Conservation (phyloP, 1,140 invertebrate genomes). For the Zaprionus ornatus region DNA sequence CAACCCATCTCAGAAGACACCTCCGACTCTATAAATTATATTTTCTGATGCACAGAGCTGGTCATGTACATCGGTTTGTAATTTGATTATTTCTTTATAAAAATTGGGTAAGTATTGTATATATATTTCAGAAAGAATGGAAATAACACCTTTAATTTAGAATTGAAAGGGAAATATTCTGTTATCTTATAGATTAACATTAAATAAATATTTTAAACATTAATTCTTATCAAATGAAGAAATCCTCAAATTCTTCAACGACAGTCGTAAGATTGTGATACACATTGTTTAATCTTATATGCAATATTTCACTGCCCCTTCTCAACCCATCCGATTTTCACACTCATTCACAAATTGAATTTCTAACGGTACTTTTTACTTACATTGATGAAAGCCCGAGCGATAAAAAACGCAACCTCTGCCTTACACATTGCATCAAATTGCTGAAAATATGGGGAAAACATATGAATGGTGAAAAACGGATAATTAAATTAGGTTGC, state of each 20-base stretch:
- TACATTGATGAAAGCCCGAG: constrained; percentile 88
- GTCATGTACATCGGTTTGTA: too few species aligned
- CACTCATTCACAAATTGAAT: not conserved
- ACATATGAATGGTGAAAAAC: constrained; percentile 2
- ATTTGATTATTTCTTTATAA: too few species aligned
- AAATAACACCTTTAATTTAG: too few species aligned
- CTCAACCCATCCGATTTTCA: not conserved
- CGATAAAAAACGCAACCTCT: constrained; percentile 89
- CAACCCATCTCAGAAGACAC: too few species aligned
- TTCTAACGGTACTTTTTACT: constrained; percentile 83
- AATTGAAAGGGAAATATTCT: not conserved
- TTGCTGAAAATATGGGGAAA: constrained; percentile 86
- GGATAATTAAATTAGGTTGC: constrained; percentile 23
- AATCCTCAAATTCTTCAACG: not conserved
- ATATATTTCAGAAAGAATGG: too few species aligned
- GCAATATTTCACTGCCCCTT: not conserved
- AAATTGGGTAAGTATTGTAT: too few species aligned
- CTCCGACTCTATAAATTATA: not conserved
- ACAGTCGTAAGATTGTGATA: not conserved
- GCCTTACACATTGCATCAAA: constrained; percentile 90
- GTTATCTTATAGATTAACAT: not conserved
- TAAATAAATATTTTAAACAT: not conserved
- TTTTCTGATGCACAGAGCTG: not conserved
- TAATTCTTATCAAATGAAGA: not conserved
- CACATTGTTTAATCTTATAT: not conserved